phyloP scores from a whole-genome alignment of 2,113 vertebrate genomes.

The Eira barbara region DNA sequence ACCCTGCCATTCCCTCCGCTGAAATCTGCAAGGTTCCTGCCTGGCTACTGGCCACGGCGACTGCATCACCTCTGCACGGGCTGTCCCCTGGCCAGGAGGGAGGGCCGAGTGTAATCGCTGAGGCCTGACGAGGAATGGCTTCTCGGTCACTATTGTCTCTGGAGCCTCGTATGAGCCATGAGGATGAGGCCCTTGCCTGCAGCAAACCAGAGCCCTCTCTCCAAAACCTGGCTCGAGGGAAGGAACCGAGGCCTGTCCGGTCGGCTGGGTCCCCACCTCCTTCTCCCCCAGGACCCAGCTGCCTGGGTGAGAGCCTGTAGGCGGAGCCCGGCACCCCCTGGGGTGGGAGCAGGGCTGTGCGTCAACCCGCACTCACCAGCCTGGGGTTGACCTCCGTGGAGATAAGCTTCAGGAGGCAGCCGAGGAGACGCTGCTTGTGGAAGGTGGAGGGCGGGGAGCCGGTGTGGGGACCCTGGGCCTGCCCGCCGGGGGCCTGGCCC shows the following conservation, averaged over 20 bases:
- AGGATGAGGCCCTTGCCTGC: rapidly evolving
- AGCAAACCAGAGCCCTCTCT: not conserved
- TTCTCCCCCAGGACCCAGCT: no score
- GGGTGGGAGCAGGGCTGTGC: rapidly evolving
- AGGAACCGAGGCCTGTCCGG: not conserved
- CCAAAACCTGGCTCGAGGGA: rapidly evolving
- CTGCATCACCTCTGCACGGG: rapidly evolving
- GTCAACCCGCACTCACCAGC: slow-evolving; percentile 84
- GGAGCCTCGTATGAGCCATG: not conserved
- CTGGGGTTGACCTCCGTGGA: slow-evolving; percentile 96
- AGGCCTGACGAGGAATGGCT: not conserved
- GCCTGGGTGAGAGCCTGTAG: not conserved
- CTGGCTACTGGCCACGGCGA: not conserved
- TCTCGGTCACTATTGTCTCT: not conserved
- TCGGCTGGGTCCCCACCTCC: not conserved
- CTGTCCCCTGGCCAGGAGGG: rapidly evolving
- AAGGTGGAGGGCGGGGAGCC: slow-evolving; percentile 64
- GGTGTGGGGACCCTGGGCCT: slow-evolving; percentile 57
- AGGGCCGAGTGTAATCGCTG: not conserved
- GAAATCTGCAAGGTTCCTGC: not conserved
- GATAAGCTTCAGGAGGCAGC: slow-evolving; percentile 93
- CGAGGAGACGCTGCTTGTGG: slow-evolving; percentile 90
- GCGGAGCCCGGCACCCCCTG: not conserved
- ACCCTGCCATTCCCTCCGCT: no score
- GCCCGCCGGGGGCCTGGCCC: slow-evolving; percentile 67